Evolutionary conservation across 2,113 vertebrate genomes (phyloP), one percentile per base, ranked within the genome.

Genomic region (Xenus cinereus): DNA sequence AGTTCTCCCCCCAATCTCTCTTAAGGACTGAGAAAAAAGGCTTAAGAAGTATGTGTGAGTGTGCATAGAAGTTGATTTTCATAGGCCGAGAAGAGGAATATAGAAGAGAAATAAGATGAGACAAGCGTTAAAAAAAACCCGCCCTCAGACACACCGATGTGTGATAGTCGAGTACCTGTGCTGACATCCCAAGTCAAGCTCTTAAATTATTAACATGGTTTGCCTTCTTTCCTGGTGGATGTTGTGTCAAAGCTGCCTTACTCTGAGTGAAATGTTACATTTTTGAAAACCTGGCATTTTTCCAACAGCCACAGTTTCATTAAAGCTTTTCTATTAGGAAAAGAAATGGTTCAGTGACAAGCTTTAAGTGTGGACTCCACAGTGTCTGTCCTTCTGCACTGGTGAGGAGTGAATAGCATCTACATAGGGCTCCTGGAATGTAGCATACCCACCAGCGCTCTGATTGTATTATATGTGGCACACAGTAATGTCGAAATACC

Each of bases 181-280:
- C 93, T 87, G 81, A 81, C 87, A 81, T 87, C 60, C 64, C 46
- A 72, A 95, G 60, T 72, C 68, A 93, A 64, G 48, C 51, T 78
- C 66, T 84, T 95, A 56, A 78, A 95, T 94, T 90, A 87, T 96
- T 91, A 72, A 89, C 56, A 33, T 2, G 1, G 35, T 82, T 95
- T 92, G n/a, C 57, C 43, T 84, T 71, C 84, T 87, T 90, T 89
- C 84, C 64, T 9, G 3, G 23, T 60, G 35, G 77, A 60, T 87
- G 35, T 48, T 57, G 26, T 87, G 60, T 87, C 86, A 92, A 84
- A 95, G 43, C 64, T 92, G 73, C 63, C 91, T 90, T 28, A 37
- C 68, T 93, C 89, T 86, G 93, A 89, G 46, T 63, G 69, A 89
- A 87, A 78, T 28, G 57, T 64, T 79, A 91, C 14, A 32, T 75